A percentile compares a stretch with the other conserved stretches of the same genome.
Evolutionary conservation across 2,888 invertebrate genomes (phyloP).

Genomic region (Stenolophus ochropezus): DNA sequence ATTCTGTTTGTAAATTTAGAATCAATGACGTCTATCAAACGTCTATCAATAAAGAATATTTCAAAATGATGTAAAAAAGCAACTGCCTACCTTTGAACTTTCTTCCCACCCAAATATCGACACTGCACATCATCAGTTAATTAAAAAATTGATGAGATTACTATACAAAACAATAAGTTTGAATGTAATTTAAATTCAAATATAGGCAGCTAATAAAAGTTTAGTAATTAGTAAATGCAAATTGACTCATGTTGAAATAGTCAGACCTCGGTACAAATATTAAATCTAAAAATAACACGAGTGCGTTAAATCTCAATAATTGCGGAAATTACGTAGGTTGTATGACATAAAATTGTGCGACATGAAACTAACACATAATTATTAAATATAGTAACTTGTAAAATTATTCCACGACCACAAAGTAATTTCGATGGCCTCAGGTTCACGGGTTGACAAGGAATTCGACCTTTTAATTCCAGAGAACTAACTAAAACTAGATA

Average conservation of each 20-base stretch:
- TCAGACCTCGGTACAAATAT: not conserved
- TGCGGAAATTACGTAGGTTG: not conserved
- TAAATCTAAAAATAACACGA: not conserved
- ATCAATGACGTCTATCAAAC: too few species aligned
- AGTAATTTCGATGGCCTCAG: not conserved
- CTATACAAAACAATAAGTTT: not conserved
- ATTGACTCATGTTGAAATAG: not conserved
- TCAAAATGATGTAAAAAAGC: too few species aligned
- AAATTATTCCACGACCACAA: not conserved
- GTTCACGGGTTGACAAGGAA: too few species aligned
- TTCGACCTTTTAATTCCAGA: too few species aligned
- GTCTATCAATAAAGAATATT: too few species aligned
- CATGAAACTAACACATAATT: too few species aligned
- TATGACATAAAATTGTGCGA: not conserved
- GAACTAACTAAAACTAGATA: too few species aligned
- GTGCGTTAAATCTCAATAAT: not conserved
- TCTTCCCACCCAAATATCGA: too few species aligned
- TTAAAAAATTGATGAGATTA: not conserved
- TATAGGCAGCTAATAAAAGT: not conserved
- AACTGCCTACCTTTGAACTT: too few species aligned
- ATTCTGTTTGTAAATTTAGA: too few species aligned
- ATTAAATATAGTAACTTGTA: not conserved
- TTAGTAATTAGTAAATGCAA: not conserved
- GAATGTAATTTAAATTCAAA: not conserved
- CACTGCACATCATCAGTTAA: too few species aligned